Percentiles rank a stretch among this genome's conserved stretches.
Conservation (phyloP, 1,140 invertebrate species). For the Aphaenogaster rudis region DNA sequence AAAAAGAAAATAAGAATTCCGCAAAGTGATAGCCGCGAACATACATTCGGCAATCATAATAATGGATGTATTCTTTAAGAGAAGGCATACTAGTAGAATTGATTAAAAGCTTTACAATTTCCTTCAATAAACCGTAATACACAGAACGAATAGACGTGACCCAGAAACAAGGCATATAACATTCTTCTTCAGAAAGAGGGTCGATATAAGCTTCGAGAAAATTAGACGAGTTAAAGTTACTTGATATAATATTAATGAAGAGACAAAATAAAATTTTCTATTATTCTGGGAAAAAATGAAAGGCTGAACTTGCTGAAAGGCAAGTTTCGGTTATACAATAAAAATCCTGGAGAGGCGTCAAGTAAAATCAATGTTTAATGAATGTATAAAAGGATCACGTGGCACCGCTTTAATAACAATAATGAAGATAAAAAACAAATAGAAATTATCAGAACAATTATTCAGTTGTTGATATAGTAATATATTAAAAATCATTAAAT, state of each 20-base stretch:
- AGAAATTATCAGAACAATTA: slow-evolving; percentile 13
- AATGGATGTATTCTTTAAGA: background rate
- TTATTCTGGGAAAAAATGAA: background rate
- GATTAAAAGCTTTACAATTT: background rate
- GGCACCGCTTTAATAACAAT: background rate
- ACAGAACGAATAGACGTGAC: background rate
- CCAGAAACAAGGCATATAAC: background rate
- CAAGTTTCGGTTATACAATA: background rate
- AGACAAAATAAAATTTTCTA: background rate
- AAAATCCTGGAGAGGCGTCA: background rate
- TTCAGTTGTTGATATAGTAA: background rate
- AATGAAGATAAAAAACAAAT: slow-evolving; percentile 11
- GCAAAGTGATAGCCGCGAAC: background rate
- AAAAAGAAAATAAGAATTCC: background rate
- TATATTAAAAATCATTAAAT: background rate
- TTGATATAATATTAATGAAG: slow-evolving; percentile 22
- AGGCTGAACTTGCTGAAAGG: too few relatives aligned
- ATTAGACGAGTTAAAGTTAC: background rate
- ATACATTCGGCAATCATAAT: background rate
- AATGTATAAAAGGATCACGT: background rate
- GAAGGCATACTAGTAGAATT: background rate
- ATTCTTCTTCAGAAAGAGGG: background rate
- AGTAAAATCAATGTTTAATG: background rate
- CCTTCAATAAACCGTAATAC: background rate
- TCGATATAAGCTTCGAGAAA: background rate